phyloP scores from a whole-genome alignment of 2,113 vertebrate species.

The Lipophrys pholis region DNA sequence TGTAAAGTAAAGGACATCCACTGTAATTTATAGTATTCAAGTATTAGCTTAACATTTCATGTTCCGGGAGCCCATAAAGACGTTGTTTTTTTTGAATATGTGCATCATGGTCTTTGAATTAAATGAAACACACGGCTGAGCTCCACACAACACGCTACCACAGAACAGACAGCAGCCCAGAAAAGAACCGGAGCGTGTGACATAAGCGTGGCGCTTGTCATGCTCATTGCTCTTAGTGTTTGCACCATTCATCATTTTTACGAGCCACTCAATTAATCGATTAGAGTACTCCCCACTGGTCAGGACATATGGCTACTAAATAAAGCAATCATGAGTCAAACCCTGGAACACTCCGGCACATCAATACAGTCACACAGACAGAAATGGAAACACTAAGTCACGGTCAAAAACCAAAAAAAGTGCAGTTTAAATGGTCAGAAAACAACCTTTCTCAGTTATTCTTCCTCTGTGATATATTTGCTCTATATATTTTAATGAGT shows the following conservation, averaged over 20 bases:
- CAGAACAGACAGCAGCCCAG: slow-evolving; percentile 15
- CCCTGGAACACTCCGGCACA: slow-evolving; percentile 81
- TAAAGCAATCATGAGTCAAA: slow-evolving; percentile 88
- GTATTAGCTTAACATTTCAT: slow-evolving; percentile 27
- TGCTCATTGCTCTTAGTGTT: slow-evolving; percentile 83
- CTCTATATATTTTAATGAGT: slow-evolving; percentile 4
- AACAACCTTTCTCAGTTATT: neutral
- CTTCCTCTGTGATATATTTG: neutral
- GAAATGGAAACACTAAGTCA: slow-evolving; percentile 20
- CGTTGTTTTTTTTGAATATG: slow-evolving; percentile 31
- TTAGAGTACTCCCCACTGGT: slow-evolving; percentile 91
- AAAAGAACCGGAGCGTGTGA: slow-evolving; percentile 38
- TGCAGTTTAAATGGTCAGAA: neutral
- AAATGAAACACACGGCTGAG: slow-evolving; percentile 33
- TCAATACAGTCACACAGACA: slow-evolving; percentile 73
- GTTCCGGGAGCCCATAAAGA: slow-evolving; percentile 17
- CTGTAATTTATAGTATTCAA: slow-evolving; percentile 13
- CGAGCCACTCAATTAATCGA: slow-evolving; percentile 90
- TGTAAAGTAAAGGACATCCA: slow-evolving; percentile 2
- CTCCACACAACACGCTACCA: slow-evolving; percentile 10
- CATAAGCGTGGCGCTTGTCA: slow-evolving; percentile 74
- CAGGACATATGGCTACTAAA: slow-evolving; percentile 88
- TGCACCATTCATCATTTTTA: slow-evolving; percentile 90
- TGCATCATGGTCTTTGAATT: slow-evolving; percentile 21
- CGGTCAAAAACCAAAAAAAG: slow-evolving; percentile 13